phyloP scores from a whole-genome alignment of 2,113 vertebrate species.

The Phylloscopus trochilus region DNA sequence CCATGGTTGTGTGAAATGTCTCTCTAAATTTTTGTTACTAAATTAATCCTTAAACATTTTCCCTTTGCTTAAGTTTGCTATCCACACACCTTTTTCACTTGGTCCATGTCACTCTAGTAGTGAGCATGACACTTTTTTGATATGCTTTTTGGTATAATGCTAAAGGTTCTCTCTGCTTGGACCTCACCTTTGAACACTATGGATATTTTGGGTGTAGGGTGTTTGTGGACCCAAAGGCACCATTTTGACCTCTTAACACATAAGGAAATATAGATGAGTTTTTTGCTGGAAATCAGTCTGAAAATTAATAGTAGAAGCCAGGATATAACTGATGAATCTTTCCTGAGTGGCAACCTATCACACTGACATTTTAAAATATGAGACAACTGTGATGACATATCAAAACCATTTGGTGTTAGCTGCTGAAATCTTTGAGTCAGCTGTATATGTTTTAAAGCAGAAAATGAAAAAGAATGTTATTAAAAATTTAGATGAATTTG shows the following conservation, averaged over 20 bases:
- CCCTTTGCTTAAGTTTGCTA: not conserved
- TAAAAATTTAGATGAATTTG: not conserved
- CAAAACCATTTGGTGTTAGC: not conserved
- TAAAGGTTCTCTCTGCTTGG: not conserved
- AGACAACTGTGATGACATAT: not conserved
- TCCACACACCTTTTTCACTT: not conserved
- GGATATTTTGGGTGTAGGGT: not conserved
- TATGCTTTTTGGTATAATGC: not conserved
- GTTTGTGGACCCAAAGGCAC: not conserved
- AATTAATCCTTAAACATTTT: not conserved
- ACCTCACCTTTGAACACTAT: not conserved
- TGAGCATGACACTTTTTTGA: not conserved
- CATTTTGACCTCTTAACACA: not conserved
- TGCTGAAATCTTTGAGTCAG: not conserved
- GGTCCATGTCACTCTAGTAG: not conserved
- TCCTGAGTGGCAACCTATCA: not conserved
- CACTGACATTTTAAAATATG: not conserved
- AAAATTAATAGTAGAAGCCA: not conserved
- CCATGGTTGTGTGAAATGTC: not conserved
- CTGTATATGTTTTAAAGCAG: not conserved
- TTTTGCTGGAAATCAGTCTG: not conserved
- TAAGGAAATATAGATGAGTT: not conserved
- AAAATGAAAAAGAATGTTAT: not conserved
- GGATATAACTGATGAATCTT: not conserved
- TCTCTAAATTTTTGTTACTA: not conserved